Conservation (phyloP, 2,888 invertebrate genomes). For the Didymodactylos carnosus region DNA sequence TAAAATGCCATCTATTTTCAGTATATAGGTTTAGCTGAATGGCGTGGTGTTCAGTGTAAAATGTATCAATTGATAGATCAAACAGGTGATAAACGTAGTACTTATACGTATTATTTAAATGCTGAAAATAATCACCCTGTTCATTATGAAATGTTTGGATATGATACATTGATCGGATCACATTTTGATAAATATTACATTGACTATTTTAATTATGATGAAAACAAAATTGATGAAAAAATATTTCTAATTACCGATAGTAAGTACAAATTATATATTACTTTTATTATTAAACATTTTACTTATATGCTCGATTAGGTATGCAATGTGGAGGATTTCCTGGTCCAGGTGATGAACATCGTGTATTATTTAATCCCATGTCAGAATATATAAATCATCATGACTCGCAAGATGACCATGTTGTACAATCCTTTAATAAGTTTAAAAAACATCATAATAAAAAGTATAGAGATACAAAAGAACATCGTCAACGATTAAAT, state of each 20-base stretch:
- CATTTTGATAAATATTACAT: slow-evolving; percentile 85
- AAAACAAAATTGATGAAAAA: not conserved
- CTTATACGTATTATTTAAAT: slow-evolving; percentile 67
- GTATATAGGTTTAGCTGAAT: slow-evolving; percentile 29
- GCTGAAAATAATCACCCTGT: slow-evolving; percentile 37
- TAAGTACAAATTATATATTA: not conserved
- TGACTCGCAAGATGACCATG: slow-evolving; percentile 42
- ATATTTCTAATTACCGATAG: not conserved
- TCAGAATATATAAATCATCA: slow-evolving; percentile 58
- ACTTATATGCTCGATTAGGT: slow-evolving; percentile 17
- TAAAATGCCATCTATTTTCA: slow-evolving; percentile 12
- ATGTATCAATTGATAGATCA: slow-evolving; percentile 54
- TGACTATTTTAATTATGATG: slow-evolving; percentile 46
- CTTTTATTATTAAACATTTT: too few species aligned
- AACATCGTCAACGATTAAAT: slow-evolving; percentile 51
- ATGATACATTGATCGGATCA: slow-evolving; percentile 69
- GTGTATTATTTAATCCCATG: slow-evolving; percentile 60
- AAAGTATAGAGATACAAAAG: slow-evolving; percentile 45
- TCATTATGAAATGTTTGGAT: slow-evolving; percentile 79
- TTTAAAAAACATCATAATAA: slow-evolving; percentile 55
- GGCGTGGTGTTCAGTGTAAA: slow-evolving; percentile 50
- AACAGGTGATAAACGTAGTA: slow-evolving; percentile 59
- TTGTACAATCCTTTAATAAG: slow-evolving; percentile 52
- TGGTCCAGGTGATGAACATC: slow-evolving; percentile 49
- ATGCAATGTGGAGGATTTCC: slow-evolving; percentile 48